These are phyloP conservation scores for Drosophila subpulchrella DNA, from an alignment of 1,140 invertebrate species.

Conservation along the genomic window DNA sequence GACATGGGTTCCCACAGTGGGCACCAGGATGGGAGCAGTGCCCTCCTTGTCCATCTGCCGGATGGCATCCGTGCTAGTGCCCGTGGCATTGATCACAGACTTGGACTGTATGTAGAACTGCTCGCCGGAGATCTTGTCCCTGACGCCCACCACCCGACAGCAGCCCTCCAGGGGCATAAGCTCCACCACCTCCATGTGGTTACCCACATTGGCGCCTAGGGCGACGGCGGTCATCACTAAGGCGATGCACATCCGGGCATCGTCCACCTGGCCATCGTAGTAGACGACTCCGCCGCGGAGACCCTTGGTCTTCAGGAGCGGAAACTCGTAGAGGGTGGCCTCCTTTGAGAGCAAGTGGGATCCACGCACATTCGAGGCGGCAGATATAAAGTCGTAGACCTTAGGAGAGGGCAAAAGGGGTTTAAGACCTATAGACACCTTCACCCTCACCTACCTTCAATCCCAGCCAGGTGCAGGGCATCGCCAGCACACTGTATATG, in stretches of 20 bases:
- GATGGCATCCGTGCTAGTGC: constrained; percentile 43
- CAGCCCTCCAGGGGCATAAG: constrained; percentile 13
- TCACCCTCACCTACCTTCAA: constrained; percentile 27
- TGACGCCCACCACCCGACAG: constrained; percentile 38
- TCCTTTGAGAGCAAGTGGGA: constrained; percentile 49
- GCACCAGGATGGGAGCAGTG: constrained; percentile 25
- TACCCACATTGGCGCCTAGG: constrained; percentile 51
- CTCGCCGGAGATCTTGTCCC: constrained; percentile 23
- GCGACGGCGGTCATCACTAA: constrained; percentile 52
- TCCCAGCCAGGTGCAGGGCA: constrained; percentile 57
- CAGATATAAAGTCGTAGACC: constrained; percentile 59
- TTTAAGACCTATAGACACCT: neutral
- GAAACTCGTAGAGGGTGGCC: constrained; percentile 52
- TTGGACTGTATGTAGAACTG: constrained; percentile 34
- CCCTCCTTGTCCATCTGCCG: constrained; percentile 49
- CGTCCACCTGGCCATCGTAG: constrained; percentile 66
- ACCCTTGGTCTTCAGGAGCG: constrained; percentile 39
- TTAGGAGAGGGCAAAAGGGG: neutral
- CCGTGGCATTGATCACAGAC: constrained; percentile 61
- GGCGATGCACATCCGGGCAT: constrained; percentile 65
- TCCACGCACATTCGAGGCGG: constrained; percentile 45
- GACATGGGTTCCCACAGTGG: constrained; percentile 40
- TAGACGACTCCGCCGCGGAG: constrained; percentile 60
- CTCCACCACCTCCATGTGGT: constrained; percentile 39
- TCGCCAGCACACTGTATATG: constrained; percentile 38